phyloP scores from a whole-genome alignment of 2,888 invertebrate species.

The Synergus umbraculus region DNA sequence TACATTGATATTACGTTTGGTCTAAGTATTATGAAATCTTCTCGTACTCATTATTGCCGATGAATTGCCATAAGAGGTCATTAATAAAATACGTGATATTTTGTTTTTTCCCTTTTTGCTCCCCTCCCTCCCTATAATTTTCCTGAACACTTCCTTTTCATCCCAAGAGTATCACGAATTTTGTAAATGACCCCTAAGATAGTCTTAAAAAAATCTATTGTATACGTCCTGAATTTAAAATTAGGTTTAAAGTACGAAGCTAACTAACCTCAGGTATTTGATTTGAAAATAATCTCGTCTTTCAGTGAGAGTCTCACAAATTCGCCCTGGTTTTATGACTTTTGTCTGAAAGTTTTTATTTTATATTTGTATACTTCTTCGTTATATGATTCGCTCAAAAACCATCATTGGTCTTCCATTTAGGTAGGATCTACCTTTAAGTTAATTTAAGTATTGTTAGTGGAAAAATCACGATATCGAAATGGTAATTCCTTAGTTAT shows the following conservation, averaged over 20 bases:
- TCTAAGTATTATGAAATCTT: constrained; percentile 48
- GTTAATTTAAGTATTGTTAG: not conserved
- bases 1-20: constrained; percentile 1
- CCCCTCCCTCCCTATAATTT: too few species aligned
- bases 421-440: constrained; percentile 56
- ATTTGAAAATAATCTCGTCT: constrained; percentile 24
- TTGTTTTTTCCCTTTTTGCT: too few species aligned
- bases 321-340: not conserved
- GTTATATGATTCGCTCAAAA: constrained; percentile 40
- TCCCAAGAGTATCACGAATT: too few species aligned
- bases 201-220: constrained; percentile 40
- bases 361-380: not conserved
- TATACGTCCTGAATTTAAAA: constrained; percentile 40
- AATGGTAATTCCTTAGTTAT: not conserved
- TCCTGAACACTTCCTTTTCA: too few species aligned
- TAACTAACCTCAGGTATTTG: constrained; percentile 10
- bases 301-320: constrained; percentile 10
- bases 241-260: constrained; percentile 47
- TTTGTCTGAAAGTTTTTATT: not conserved
- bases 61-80: constrained; percentile 65
- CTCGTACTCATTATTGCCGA: constrained; percentile 59
- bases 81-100: too few species aligned
- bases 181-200: constrained; percentile 40
- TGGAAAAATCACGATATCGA: constrained; percentile 30
- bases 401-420: constrained; percentile 62